Base-by-base conservation (phyloP, 1,140 invertebrate genomes). In the Chrysomallon squamiferum region DNA sequence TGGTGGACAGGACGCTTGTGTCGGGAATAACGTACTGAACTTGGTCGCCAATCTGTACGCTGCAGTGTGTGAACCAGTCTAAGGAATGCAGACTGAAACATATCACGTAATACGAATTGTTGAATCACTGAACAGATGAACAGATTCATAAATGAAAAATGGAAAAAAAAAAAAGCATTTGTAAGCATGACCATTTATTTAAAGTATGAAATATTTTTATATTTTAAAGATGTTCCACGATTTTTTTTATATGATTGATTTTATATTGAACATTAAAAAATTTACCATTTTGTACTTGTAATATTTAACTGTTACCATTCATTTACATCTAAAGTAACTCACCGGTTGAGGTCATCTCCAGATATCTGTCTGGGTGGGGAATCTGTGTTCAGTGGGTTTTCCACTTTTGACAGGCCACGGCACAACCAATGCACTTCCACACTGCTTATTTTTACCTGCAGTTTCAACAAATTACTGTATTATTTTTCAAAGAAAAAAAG, bases 21-120 rank as follows among this genome's bases (percentile, higher is more conserved):
- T 88, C 87, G 78, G 88, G 88, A 32, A 91, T 86, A 1, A 86
- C 85, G 82, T 92, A 92, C 73, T 88, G 89, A 76, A 91, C 92
- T 66, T 92, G 88, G 86, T 96, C 93, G 50, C 93, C 93, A 41
- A 96, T 91, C 87, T 95, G 93, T 50, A 94, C 87, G 50, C 92
- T 93, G 79, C 93, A 95, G n/a, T 93, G 91, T 74, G 93, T 92
- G 78, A 95, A 95, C 25, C 94, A 90, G 81, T 95, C 94, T 29
- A 95, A 85, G 52, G 92, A 87, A 75, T 92, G 92, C 1, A 95
- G 79, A 68, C 91, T 89, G 74, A 25, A 84, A 76, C 63, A 66
- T 50, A 68, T 59, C 30, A n/a, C n/a, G n/a, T n/a, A n/a, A n/a
- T 43, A 11, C 20, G 22, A 38, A 29, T 32, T 20, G 47, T 11